A percentile compares a stretch with the other conserved stretches of the same genome.
Evolutionary conservation across 2,797 vertebrate species (phyloP).

Genomic region (Mionectes olivaceus): DNA sequence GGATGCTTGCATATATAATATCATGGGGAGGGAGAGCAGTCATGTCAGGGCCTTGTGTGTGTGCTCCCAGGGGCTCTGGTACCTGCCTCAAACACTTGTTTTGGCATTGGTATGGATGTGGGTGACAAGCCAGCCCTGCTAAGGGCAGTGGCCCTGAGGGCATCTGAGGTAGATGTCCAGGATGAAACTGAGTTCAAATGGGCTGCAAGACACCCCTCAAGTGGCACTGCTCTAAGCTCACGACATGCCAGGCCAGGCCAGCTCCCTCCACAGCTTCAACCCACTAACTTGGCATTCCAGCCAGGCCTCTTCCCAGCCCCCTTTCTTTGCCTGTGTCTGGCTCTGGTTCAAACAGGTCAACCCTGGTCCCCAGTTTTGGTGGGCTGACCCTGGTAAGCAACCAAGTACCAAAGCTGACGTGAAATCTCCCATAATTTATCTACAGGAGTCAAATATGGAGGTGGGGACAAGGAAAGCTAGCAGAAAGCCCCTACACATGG

Average conservation of each 20-base stretch:
- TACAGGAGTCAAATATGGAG: not conserved
- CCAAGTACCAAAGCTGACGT: not conserved
- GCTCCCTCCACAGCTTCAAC: not conserved
- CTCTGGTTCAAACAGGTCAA: not conserved
- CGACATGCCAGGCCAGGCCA: rapidly evolving
- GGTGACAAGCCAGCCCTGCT: not conserved
- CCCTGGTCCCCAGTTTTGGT: not conserved
- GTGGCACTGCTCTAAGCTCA: not conserved
- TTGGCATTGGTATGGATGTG: not conserved
- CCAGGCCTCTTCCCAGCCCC: not conserved
- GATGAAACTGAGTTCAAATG: not conserved
- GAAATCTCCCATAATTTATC: not conserved
- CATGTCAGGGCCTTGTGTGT: not conserved
- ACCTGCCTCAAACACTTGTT: rapidly evolving
- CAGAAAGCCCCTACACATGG: not conserved
- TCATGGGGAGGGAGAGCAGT: not conserved
- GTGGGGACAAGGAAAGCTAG: not conserved
- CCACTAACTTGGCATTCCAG: not conserved
- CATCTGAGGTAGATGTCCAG: not conserved
- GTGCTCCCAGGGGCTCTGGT: not conserved
- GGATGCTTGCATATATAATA: not conserved
- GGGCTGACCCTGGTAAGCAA: not conserved
- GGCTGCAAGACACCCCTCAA: rapidly evolving
- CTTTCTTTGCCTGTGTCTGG: not conserved
- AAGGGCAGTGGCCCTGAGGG: not conserved